Evolutionary conservation across 2,113 vertebrate species (phyloP).

Genomic region (Mobula birostris): DNA sequence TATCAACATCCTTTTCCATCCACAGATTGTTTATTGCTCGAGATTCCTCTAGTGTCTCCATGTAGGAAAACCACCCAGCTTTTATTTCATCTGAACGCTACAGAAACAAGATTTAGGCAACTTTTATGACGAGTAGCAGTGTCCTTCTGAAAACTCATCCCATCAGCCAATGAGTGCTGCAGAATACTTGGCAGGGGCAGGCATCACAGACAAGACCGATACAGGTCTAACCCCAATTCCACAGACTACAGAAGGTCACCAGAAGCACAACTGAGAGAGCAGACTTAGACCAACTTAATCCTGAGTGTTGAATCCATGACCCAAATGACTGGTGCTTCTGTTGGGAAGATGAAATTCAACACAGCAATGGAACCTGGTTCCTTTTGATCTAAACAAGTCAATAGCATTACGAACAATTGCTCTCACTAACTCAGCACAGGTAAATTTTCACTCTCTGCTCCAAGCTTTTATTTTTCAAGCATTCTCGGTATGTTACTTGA

Average conservation of each 20-base stretch:
- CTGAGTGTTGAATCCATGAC: neutral
- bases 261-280: neutral
- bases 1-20: too few relatives aligned
- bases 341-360: neutral
- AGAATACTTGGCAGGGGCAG: neutral
- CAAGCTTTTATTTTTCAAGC: neutral
- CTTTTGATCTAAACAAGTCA: neutral
- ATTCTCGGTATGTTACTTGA: neutral
- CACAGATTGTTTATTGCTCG: too few relatives aligned
- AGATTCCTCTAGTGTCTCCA: neutral
- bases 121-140: neutral
- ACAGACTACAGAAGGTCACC: neutral
- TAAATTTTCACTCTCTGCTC: neutral
- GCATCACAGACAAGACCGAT: neutral
- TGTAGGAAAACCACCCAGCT: neutral
- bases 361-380: neutral
- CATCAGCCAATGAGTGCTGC: neutral
- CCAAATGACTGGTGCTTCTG: neutral
- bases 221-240: neutral
- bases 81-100: neutral
- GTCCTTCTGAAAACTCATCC: neutral
- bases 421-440: neutral
- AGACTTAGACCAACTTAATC: neutral
- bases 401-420: neutral
- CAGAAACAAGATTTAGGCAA: neutral